These are phyloP conservation scores for Oscarella lobularis DNA, from an alignment of 37 sponge, comb jelly and placozoan genomes.

Conservation along the genomic window DNA sequence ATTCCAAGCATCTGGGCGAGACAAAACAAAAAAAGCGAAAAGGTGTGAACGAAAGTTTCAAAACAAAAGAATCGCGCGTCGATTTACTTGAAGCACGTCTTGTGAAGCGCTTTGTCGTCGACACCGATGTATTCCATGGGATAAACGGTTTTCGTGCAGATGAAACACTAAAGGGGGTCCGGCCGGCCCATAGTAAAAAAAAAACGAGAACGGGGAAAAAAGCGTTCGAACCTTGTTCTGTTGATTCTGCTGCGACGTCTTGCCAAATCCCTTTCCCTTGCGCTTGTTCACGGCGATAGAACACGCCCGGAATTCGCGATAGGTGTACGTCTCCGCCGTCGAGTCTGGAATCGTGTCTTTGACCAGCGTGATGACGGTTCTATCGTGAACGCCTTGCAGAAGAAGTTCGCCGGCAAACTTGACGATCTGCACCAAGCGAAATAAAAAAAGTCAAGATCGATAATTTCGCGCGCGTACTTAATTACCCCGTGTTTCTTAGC, in stretches of 20 bases:
- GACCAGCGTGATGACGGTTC: conserved; percentile 22
- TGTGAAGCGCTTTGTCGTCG: conserved; percentile 38
- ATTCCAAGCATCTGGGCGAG: not conserved
- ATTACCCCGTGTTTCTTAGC: conserved; percentile 40
- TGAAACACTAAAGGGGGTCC: conserved; percentile 12
- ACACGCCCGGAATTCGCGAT: conserved; percentile 17
- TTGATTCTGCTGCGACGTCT: conserved; percentile 14
- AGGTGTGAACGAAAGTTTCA: not conserved
- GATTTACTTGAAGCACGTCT: conserved; percentile 29
- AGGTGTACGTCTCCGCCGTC: conserved; percentile 22
- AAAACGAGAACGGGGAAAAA: not conserved
- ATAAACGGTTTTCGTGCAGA: conserved; percentile 31
- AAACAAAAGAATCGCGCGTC: not conserved
- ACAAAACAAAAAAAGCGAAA: not conserved
- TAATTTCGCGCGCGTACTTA: not conserved
- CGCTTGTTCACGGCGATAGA: conserved; percentile 9
- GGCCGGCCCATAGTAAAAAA: not conserved
- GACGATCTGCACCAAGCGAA: conserved; percentile 9
- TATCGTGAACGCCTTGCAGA: conserved; percentile 28
- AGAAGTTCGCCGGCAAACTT: conserved; percentile 32
- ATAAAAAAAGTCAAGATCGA: not conserved
- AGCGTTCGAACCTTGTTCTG: conserved; percentile 21
- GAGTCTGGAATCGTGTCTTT: conserved; percentile 21
- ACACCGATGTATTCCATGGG: conserved; percentile 41
- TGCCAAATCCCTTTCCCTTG: conserved; percentile 12